Base-by-base conservation (phyloP, 2,113 vertebrate species). In the Crotophaga sulcirostris region DNA sequence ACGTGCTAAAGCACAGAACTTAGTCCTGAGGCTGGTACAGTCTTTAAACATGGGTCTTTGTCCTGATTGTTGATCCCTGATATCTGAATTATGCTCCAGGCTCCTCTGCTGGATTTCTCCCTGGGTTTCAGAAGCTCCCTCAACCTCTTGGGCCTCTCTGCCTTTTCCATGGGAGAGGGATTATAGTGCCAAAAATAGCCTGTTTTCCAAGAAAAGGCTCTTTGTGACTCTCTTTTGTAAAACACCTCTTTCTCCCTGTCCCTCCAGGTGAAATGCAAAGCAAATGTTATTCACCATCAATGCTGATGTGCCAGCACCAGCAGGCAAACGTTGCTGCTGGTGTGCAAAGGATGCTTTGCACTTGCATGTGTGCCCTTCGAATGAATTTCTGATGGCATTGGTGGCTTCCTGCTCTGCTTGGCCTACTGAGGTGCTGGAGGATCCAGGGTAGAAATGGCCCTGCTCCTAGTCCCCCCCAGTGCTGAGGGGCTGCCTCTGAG, bases 191-290 rank as follows among this genome's bases (percentile, higher is more conserved):
- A 25, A 84, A 96, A 89, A 55, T 58, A 96, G 68, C 34, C 33
- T 55, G 0, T 81, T 81, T 89, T 87, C 45, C 73, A 95, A 84
- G 68, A 60, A 89, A 60, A 55, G 73, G 33, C 34, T 91, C 60
- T 93, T 70, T 94, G 93, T 93, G 91, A 84, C 42, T 89, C 33
- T 95, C 26, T 34, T 33, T 42, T 72, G 31, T 86, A 52, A 74
- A 91, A 74, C 21, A 17, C 42, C 3, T 80, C 51, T 77, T 84
- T 77, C 60, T 84, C 80, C 20, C 44, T 44, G 29, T 81, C 94
- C 33, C 34, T 89, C 23, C 55, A 47, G 84, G 68, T 70, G 81
- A 94, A 90, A 62, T 34, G 89, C 83, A 95, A 92, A 91, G 70
- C 62, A 51, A 40, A 63, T 24, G 38, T 78, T 81, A 91, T 84